Conservation (phyloP, 2,113 vertebrate species). For the Heptranchias perlo region DNA sequence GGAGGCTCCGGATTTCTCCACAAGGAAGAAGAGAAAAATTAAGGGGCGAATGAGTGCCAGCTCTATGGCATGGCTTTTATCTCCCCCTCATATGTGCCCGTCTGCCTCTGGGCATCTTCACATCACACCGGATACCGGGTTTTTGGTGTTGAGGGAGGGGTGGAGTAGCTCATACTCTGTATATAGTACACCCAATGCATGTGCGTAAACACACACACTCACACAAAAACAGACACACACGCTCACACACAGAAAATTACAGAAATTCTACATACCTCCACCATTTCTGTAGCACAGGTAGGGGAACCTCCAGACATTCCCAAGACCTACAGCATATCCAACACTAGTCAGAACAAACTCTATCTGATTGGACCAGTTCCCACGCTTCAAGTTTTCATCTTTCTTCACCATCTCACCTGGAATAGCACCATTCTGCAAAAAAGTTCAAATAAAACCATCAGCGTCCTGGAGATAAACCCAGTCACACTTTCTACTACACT, state of each 20-base stretch:
- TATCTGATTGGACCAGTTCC: constrained; percentile 98
- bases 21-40: neutral
- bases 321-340: constrained; percentile 94
- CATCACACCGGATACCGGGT: neutral
- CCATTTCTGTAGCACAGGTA: constrained; percentile 99
- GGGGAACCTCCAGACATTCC: constrained; percentile 97
- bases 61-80: neutral
- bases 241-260: neutral
- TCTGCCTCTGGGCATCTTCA: neutral
- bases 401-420: constrained; percentile 81
- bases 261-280: constrained; percentile 67
- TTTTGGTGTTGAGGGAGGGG: neutral
- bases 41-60: neutral
- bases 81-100: neutral
- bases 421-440: constrained; percentile 88
- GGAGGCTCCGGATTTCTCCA: neutral
- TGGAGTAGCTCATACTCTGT: neutral
- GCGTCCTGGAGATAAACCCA: neutral
- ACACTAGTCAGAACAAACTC: constrained; percentile 98
- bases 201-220: neutral
- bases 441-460: constrained; percentile 40
- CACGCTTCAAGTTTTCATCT: constrained; percentile 83
- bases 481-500: neutral
- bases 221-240: neutral
- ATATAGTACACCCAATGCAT: neutral